Evolutionary conservation across 1,140 invertebrate genomes (phyloP).

Genomic region (Aradophagus sp.): DNA sequence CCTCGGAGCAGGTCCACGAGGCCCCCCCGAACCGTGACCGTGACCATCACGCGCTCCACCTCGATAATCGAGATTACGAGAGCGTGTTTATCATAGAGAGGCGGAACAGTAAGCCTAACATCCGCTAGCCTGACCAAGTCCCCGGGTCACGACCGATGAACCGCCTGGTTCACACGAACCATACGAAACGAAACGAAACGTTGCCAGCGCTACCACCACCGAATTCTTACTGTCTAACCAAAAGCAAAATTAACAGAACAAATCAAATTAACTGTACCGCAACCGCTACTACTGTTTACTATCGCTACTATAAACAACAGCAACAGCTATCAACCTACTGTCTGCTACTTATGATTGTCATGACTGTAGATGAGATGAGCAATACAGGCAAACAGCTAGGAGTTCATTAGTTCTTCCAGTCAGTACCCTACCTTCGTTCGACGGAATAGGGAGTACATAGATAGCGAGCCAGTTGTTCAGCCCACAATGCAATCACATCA

Average conservation of each 20-base stretch:
- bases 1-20: slow-evolving; percentile 73
- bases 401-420: slow-evolving; percentile 75
- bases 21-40: slow-evolving; percentile 74
- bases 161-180: slow-evolving; percentile 47
- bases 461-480: slow-evolving; percentile 59
- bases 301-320: slow-evolving; percentile 64
- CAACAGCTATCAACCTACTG: slow-evolving; percentile 68
- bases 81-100: slow-evolving; percentile 85
- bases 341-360: slow-evolving; percentile 75
- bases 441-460: slow-evolving; percentile 76
- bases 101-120: slow-evolving; percentile 81
- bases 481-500: slow-evolving; percentile 27
- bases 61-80: slow-evolving; percentile 81
- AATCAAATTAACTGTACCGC: slow-evolving; percentile 66
- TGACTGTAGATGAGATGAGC: slow-evolving; percentile 74
- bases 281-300: slow-evolving; percentile 62
- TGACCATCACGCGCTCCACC: slow-evolving; percentile 75
- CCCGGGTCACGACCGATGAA: slow-evolving; percentile 62
- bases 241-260: slow-evolving; percentile 8
- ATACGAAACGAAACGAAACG: slow-evolving; percentile 60
- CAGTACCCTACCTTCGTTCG: slow-evolving; percentile 73
- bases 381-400: slow-evolving; percentile 74
- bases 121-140: slow-evolving; percentile 72
- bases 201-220: slow-evolving; percentile 58
- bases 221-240: slow-evolving; percentile 61